Percentiles rank a stretch among this genome's conserved stretches.
phyloP scores from a whole-genome alignment of 2,113 vertebrate genomes.

The Calidris pugnax region DNA sequence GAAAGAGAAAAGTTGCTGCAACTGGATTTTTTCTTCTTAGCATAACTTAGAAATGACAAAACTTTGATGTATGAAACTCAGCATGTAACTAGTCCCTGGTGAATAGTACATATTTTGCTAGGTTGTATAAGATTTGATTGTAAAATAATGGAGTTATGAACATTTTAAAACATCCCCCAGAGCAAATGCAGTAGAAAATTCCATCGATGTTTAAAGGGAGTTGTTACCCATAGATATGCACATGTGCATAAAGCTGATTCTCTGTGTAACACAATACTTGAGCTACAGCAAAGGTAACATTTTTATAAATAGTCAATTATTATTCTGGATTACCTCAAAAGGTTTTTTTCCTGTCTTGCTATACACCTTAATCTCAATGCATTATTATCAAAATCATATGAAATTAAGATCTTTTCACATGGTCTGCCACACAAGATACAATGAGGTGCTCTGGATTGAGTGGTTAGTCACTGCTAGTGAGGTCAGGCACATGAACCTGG shows the following conservation, averaged over 20 bases:
- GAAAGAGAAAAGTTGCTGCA: background rate
- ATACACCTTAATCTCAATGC: background rate
- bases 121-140: background rate
- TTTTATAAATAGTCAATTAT: background rate
- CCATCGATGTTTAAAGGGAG: background rate
- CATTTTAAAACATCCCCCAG: background rate
- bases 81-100: background rate
- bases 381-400: background rate
- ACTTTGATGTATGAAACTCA: slow-evolving; percentile 6
- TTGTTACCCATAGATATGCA: background rate
- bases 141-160: slow-evolving; percentile 20
- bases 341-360: background rate
- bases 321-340: background rate
- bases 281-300: background rate
- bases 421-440: background rate
- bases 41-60: background rate
- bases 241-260: background rate
- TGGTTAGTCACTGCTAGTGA: background rate
- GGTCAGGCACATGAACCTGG: background rate
- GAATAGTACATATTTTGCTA: background rate
- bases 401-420: background rate
- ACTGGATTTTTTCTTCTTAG: background rate
- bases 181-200: slow-evolving; percentile 7
- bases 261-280: background rate
- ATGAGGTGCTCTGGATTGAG: background rate